A percentile compares a stretch with the other conserved stretches of the same genome.
These are phyloP conservation scores for Dione juno DNA, from an alignment of 2,888 invertebrate genomes.

Conservation along the genomic window DNA sequence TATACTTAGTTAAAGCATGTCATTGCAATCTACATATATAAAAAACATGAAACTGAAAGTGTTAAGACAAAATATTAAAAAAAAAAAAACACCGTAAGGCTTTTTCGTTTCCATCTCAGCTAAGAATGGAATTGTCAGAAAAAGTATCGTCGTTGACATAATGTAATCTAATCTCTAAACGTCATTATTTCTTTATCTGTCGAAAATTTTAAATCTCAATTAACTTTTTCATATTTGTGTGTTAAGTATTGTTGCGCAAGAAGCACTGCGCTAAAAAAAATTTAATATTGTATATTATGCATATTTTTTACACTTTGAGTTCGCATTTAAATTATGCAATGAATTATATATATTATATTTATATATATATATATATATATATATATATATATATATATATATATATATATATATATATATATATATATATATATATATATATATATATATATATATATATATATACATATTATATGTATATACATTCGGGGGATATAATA, in stretches of 20 bases:
- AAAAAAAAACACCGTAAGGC: not conserved
- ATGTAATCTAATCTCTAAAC: conserved; percentile 8
- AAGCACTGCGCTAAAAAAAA: not conserved
- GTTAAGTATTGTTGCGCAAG: not conserved
- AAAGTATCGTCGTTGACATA: conserved; percentile 1
- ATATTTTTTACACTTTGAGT: not conserved
- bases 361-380: too few species aligned
- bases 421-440: too few species aligned
- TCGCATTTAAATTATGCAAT: not conserved
- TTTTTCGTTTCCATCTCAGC: not conserved
- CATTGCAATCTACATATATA: not conserved
- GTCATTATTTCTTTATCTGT: conserved; percentile 10
- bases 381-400: too few species aligned
- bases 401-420: too few species aligned
- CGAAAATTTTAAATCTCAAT: not conserved
- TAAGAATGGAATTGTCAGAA: not conserved
- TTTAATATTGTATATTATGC: not conserved
- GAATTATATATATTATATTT: too few species aligned
- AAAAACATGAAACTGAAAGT: not conserved
- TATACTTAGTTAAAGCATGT: not conserved
- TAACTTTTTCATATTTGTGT: conserved; percentile 3
- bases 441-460: too few species aligned
- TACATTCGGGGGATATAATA: too few species aligned
- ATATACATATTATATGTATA: too few species aligned
- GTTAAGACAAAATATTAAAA: not conserved